Evolutionary conservation across 2,797 vertebrate genomes (phyloP), one percentile per base, ranked within the genome.

Genomic region (Ibycter americanus): DNA sequence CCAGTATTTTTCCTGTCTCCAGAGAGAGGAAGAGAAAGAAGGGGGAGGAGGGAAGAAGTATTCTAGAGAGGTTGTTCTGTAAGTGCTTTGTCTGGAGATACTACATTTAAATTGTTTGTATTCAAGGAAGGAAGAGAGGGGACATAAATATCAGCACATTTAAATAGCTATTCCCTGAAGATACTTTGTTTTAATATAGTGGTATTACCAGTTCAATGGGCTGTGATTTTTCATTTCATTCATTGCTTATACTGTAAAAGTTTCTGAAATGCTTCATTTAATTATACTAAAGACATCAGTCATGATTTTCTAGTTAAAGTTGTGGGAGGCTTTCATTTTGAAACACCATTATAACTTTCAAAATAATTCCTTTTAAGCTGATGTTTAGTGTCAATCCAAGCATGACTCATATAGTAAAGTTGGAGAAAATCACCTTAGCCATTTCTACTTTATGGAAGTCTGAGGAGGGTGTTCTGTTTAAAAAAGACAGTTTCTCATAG

Each of bases 261-360:
- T 58, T 94, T 96, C 82, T 94, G 55, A 93, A 95, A 94, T 82
- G 58, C 52, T 91, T 95, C 36, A 95, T 90, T 94, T 96, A 94
- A 92, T 82, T 91, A 80, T 83, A 59, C 84, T 90, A 20, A 93
- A 95, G 79, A 79, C 49, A 93, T 95, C 93, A 91, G 61, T 95
- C 93, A 93, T 91, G 76, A 96, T 95, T 94, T 97, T 95, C 87
- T 86, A 92, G 84, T 95, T 96, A 81, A 79, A 82, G 54, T 70
- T 95, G 96, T 96, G 76, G 96, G 96, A 96, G 93, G 94, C 42
- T 96, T 96, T 95, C 23, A 95, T 94, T 94, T 97, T 93, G 86
- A 94, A 96, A 90, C 73, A 83, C 54, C 51, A 84, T 95, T 94
- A 90, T 93, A 93, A 91, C 94, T 96, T 97, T 96, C 96, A 96